phyloP scores from a whole-genome alignment of 1,140 invertebrate genomes.

The Alviniconcha marisindica region DNA sequence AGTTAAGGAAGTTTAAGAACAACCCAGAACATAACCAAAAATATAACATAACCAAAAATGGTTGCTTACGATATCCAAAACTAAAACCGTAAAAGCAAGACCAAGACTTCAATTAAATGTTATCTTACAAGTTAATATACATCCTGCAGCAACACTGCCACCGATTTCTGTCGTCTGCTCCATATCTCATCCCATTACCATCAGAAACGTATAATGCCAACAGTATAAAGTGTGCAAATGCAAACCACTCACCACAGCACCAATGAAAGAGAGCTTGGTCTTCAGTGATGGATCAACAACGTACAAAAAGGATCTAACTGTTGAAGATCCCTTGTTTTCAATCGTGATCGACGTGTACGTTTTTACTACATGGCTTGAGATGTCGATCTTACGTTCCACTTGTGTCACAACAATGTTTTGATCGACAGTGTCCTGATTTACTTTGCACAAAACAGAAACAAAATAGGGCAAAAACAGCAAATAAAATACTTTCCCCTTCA shows the following conservation, averaged over 20 bases:
- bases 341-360: slow-evolving; percentile 86
- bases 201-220: background rate
- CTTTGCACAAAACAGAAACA: slow-evolving; percentile 56
- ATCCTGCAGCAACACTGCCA: background rate
- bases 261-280: slow-evolving; percentile 85
- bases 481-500: slow-evolving; percentile 37
- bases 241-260: slow-evolving; percentile 78
- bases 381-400: slow-evolving; percentile 90
- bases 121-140: too few relatives aligned
- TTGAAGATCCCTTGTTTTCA: slow-evolving; percentile 86
- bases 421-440: slow-evolving; percentile 64
- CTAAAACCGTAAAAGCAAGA: too few relatives aligned
- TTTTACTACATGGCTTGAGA: slow-evolving; percentile 92
- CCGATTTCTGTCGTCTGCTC: background rate
- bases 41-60: too few relatives aligned
- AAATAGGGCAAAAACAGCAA: slow-evolving; percentile 39
- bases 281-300: slow-evolving; percentile 82
- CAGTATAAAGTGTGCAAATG: background rate
- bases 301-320: slow-evolving; percentile 84
- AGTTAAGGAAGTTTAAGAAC: too few relatives aligned
- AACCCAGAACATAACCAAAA: too few relatives aligned
- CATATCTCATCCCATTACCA: background rate
- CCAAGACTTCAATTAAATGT: too few relatives aligned
- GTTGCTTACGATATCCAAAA: too few relatives aligned
- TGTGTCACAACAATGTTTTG: slow-evolving; percentile 82